Percentiles rank a stretch among this genome's conserved stretches.
Conservation (phyloP, 2,113 vertebrate genomes). For the Mustelus asterias region DNA sequence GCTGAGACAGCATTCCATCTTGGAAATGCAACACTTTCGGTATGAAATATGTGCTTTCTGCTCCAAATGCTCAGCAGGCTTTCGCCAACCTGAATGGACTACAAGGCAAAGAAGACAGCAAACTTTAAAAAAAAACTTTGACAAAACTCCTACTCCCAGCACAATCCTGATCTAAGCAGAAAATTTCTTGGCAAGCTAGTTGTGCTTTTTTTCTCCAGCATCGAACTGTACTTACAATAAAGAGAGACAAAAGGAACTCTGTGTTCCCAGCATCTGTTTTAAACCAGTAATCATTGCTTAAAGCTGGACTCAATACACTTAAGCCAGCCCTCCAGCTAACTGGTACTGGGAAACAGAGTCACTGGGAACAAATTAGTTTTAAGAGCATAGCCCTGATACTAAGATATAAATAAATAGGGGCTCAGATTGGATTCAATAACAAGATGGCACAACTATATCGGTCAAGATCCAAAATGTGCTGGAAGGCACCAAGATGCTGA, state of each 20-base stretch:
- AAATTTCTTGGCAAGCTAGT: slow-evolving; percentile 32
- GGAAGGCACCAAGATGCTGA: neutral
- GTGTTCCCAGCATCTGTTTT: slow-evolving; percentile 37
- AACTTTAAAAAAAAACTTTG: neutral
- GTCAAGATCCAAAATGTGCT: neutral
- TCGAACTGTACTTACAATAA: slow-evolving; percentile 28
- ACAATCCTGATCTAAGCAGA: slow-evolving; percentile 34
- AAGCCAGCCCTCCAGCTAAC: slow-evolving; percentile 24
- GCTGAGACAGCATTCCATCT: neutral
- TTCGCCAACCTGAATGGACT: neutral
- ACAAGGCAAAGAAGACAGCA: neutral
- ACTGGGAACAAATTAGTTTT: slow-evolving; percentile 28
- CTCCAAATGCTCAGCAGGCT: neutral
- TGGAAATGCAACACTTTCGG: neutral
- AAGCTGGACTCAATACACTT: slow-evolving; percentile 36
- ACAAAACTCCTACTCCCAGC: slow-evolving; percentile 7
- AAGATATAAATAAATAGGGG: neutral
- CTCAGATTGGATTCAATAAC: neutral
- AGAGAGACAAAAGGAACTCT: slow-evolving; percentile 28
- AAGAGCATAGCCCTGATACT: neutral
- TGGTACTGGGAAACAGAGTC: neutral
- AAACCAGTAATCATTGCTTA: slow-evolving; percentile 30
- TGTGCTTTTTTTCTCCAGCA: neutral
- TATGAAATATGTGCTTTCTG: neutral
- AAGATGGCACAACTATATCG: neutral